Percentiles rank a stretch among this genome's conserved stretches.
Conservation (phyloP, 2,797 vertebrate genomes). For the Hippoglossus hippoglossus region DNA sequence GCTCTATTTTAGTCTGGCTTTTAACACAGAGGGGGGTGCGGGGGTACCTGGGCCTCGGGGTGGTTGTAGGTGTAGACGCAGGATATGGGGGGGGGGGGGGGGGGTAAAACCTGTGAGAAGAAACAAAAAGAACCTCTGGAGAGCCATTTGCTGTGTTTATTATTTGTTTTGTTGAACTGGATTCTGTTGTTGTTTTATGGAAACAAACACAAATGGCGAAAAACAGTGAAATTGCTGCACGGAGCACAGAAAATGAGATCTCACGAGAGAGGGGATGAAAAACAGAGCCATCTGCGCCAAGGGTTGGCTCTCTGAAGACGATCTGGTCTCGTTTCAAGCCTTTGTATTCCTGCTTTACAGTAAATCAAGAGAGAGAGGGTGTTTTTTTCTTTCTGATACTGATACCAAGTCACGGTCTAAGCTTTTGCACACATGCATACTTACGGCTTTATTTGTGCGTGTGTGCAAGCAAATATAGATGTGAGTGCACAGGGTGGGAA, state of each 20-base stretch:
- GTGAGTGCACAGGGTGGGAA: slow-evolving; percentile 37
- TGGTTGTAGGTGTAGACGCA: slow-evolving; percentile 24
- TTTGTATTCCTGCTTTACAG: slow-evolving; percentile 78
- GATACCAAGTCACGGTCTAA: slow-evolving; percentile 24
- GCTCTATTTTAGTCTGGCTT: slow-evolving; percentile 76
- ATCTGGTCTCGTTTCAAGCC: slow-evolving; percentile 79
- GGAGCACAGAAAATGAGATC: slow-evolving; percentile 79
- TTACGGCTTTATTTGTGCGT: slow-evolving; percentile 19
- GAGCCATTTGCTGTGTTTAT: slow-evolving; percentile 73
- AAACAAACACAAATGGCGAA: slow-evolving; percentile 73
- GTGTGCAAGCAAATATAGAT: slow-evolving; percentile 50
- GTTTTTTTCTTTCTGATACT: slow-evolving; percentile 28
- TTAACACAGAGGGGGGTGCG: slow-evolving; percentile 54
- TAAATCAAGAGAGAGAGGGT: slow-evolving; percentile 67
- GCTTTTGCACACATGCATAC: slow-evolving; percentile 34
- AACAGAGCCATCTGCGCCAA: slow-evolving; percentile 82
- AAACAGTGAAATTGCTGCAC: slow-evolving; percentile 70
- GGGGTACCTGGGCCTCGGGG: slow-evolving; percentile 47
- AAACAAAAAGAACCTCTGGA: slow-evolving; percentile 54
- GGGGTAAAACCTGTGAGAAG: slow-evolving; percentile 36
- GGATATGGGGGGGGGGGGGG: neutral
- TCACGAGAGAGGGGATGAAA: slow-evolving; percentile 81
- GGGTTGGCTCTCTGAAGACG: slow-evolving; percentile 79
- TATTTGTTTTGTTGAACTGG: slow-evolving; percentile 79
- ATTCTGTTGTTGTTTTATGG: slow-evolving; percentile 76